A percentile compares a stretch with the other conserved stretches of the same genome.
Evolutionary conservation across 2,113 vertebrate species (phyloP).

Genomic region (Megalops atlanticus): DNA sequence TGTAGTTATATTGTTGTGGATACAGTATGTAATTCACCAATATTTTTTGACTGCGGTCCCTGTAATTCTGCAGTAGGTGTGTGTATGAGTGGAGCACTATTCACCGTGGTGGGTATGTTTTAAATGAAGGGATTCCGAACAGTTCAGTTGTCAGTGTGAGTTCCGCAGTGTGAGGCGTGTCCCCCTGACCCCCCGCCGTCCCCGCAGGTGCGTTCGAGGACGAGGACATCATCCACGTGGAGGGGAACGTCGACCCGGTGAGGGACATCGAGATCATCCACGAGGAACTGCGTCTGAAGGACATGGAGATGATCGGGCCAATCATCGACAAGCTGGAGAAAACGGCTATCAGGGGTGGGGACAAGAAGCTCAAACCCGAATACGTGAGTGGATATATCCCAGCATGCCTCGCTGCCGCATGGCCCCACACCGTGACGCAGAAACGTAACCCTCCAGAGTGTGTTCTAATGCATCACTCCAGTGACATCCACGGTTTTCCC

Average conservation of each 20-base stretch:
- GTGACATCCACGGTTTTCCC: background rate
- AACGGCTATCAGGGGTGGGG: constrained; percentile 90
- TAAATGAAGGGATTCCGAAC: too few species aligned
- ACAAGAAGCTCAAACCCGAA: constrained; percentile 98
- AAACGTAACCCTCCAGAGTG: background rate
- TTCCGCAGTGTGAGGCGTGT: background rate
- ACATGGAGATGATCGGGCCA: constrained; percentile 88
- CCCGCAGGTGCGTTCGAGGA: constrained; percentile 88
- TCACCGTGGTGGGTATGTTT: too few species aligned
- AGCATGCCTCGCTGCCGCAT: background rate
- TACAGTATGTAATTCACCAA: constrained; percentile 29
- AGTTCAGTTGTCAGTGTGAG: constrained; percentile 1
- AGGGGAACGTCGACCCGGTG: constrained; percentile 93
- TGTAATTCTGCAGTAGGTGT: too few species aligned
- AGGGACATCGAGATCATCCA: constrained; percentile 88
- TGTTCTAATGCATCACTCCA: background rate
- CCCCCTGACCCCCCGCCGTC: background rate
- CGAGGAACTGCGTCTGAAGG: constrained; percentile 95
- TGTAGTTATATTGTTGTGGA: constrained; percentile 41
- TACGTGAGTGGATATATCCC: constrained; percentile 81
- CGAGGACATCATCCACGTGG: constrained; percentile 95
- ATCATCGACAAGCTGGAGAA: constrained; percentile 95
- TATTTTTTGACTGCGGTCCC: too few species aligned
- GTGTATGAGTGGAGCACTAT: too few species aligned
- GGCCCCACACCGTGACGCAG: background rate